phyloP scores from a whole-genome alignment of 2,797 vertebrate genomes.

The Chloroceryle inda region DNA sequence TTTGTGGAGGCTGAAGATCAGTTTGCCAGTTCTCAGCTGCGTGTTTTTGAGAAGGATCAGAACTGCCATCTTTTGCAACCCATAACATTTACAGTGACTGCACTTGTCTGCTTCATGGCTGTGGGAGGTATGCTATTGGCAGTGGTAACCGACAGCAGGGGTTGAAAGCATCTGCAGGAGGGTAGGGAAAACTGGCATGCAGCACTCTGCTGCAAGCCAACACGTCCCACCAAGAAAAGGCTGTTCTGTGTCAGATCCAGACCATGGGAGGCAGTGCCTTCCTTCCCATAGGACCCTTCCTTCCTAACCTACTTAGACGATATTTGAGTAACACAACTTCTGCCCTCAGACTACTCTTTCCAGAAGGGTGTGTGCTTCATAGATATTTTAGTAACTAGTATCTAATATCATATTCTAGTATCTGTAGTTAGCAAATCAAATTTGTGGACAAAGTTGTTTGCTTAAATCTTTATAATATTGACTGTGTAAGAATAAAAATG shows the following conservation, averaged over 20 bases:
- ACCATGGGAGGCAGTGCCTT: not conserved
- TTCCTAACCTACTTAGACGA: not conserved
- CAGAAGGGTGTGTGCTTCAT: not conserved
- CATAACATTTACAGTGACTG: conserved; percentile 40
- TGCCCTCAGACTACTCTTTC: not conserved
- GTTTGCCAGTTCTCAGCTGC: conserved; percentile 49
- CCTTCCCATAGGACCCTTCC: not conserved
- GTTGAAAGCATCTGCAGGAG: conserved; percentile 24
- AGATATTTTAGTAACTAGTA: conserved; percentile 32
- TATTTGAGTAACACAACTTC: not conserved
- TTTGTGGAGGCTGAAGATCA: conserved; percentile 19
- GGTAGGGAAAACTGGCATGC: not conserved
- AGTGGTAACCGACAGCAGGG: conserved; percentile 1
- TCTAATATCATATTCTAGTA: not conserved
- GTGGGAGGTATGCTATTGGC: conserved; percentile 38
- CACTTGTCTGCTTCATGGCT: not conserved
- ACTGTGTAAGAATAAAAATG: not conserved
- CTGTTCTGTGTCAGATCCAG: not conserved
- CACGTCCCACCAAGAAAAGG: not conserved
- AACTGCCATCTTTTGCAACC: conserved; percentile 31
- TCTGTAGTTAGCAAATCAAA: conserved; percentile 2
- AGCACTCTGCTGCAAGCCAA: not conserved
- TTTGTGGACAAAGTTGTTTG: not conserved
- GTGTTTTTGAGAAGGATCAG: conserved; percentile 13
- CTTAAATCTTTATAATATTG: not conserved